A percentile compares a stretch with the other conserved stretches of the same genome.
Evolutionary conservation across 2,113 vertebrate species (phyloP).

Genomic region (Sinocyclocheilus anshuiensis): DNA sequence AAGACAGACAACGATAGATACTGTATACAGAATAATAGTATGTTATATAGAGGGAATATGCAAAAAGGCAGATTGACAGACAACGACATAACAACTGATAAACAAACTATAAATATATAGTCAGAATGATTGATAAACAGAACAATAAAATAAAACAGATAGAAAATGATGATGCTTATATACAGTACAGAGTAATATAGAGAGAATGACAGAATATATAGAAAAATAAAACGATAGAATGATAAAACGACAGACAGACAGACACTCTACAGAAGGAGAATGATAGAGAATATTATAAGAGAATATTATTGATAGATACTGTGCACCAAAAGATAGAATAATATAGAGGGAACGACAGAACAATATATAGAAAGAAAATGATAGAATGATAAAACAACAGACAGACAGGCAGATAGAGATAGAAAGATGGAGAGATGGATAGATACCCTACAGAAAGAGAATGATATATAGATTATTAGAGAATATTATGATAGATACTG

Average conservation of each 20-base stretch:
- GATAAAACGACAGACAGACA: background rate
- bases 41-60: background rate
- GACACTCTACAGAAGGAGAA: background rate
- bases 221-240: background rate
- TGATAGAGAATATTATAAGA: background rate
- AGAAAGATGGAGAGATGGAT: no score
- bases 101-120: background rate
- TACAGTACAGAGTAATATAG: no score
- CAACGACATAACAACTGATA: background rate
- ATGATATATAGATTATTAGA: no score
- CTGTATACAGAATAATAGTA: background rate
- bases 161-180: no score
- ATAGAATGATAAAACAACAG: background rate
- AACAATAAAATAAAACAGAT: no score
- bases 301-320: background rate
- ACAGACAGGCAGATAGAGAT: no score
- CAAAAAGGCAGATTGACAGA: background rate
- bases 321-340: background rate
- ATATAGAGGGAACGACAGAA: background rate
- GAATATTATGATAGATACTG: no score
- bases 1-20: background rate
- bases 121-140: background rate
- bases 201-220: background rate
- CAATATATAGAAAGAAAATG: background rate
- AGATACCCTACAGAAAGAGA: no score